phyloP scores from a whole-genome alignment of 2,797 vertebrate genomes.

The Brachyalestes nurse region DNA sequence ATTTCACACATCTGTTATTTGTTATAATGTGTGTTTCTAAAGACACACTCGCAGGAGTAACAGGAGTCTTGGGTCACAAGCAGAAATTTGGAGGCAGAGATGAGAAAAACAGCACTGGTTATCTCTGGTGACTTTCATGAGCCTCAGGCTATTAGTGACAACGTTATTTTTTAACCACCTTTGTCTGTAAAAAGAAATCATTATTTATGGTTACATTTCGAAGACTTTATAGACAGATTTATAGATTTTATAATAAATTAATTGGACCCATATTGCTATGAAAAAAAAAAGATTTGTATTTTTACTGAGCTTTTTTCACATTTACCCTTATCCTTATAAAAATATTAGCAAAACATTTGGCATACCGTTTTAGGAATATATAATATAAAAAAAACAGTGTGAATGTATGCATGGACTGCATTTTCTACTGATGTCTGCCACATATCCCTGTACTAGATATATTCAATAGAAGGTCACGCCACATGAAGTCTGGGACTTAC shows the following conservation, averaged over 20 bases:
- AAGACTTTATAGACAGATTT: neutral
- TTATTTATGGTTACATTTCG: neutral
- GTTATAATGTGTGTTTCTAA: neutral
- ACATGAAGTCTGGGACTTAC: constrained; percentile 74
- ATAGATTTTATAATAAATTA: no score
- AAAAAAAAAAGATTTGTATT: no score
- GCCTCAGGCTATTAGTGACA: constrained; percentile 27
- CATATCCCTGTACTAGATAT: constrained; percentile 31
- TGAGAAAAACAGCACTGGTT: constrained; percentile 26
- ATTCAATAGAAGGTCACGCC: constrained; percentile 73
- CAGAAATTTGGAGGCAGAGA: constrained; percentile 25
- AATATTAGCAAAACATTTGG: neutral
- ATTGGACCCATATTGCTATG: neutral
- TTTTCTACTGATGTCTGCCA: constrained; percentile 42
- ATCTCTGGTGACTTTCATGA: constrained; percentile 18
- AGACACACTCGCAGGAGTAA: neutral
- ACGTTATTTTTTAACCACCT: neutral
- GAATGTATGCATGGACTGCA: neutral
- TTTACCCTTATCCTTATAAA: neutral
- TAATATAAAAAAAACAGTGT: neutral
- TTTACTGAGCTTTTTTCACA: neutral
- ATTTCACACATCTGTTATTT: neutral
- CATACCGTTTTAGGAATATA: neutral
- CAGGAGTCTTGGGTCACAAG: neutral
- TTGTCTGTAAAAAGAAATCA: neutral